Base-by-base conservation (phyloP, 2,113 vertebrate species). In the Pelusios castaneus region DNA sequence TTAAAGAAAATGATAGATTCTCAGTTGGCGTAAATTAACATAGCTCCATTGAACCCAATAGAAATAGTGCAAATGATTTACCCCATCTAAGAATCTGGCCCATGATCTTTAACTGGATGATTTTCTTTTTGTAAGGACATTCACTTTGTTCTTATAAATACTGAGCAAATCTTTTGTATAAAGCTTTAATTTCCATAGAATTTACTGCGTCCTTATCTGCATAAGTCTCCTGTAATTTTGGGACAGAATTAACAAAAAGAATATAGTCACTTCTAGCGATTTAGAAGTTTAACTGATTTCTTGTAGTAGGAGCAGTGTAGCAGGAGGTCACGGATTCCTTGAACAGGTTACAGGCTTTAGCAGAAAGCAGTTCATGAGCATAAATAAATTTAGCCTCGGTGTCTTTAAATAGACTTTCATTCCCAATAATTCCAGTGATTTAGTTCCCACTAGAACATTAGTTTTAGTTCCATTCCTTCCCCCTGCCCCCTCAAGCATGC, bases 401-500 rank as follows among this genome's bases (percentile, higher is more conserved):
- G 85, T 89, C 90, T 85, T 96, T 91, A 87, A 95, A 93, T 81
- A 89, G 38, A 45, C 8, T 94, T 88, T 95, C 58, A 9, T 75
- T 93, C 85, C 70, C 84, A 95, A 92, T 96, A 93, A 94, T 80
- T 85, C 78, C 58, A 25, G 81, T 80, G 91, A 94, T 95, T 96
- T 94, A 91, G 79, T 47, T 95, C 82, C 83, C 43, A 70, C 77
- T 83, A 89, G 82, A 95, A 80, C 85, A 95, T 88, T 41, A 84
- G 82, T 85, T 95, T 95, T 84, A 91, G 93, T 96, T 97, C 92
- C 95, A 89, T 87, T 95, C 80, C 56, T 47, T 92, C 84, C 84
- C 63, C 41, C 92, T 85, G n/a, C 85, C 89, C 85, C 43, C 84
- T 83, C 85, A 13, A 27, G 88, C 49, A 47, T 89, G 91, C 81